Evolutionary conservation across 2,797 vertebrate genomes (phyloP), one percentile per base, ranked within the genome.

Genomic region (Acanthurus lineatus): DNA sequence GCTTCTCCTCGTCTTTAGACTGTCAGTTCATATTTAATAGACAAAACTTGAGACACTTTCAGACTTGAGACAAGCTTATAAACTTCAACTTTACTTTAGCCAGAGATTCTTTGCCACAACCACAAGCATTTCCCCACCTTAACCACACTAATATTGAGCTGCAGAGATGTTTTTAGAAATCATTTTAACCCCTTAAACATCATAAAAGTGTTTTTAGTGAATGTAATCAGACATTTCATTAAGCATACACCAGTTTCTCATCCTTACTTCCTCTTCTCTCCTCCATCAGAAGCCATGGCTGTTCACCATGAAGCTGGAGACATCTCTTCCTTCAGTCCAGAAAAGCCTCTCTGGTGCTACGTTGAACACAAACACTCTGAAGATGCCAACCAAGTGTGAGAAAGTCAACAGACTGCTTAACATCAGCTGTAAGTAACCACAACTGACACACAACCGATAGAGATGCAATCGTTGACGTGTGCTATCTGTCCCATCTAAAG

Each of bases 351-450:
- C 51, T 47, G 86, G 87, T 82, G 87, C 84, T 76, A 82, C 85
- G 60, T 64, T 82, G 88, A 90, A 87, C 80, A 73, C 74, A 67
- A 65, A 53, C 82, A 60, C 82, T 40, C 74, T 62, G 71, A 90
- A 87, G 85, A 84, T 93, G 91, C 83, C 88, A 84, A 71, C 80
- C 73, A 57, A 90, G 83, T 86, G 88, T 42, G 32, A 82, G 80
- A 72, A 82, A 79, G 69, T 90, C 78, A 65, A 53, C 76, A 72
- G 82, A 90, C 87, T 64, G 80, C 69, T 76, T 89, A 87, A 90
- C 84, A 63, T 81, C 88, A 56, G 52, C 86, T 74, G 91, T 92
- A 86, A 94, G 92, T 93, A 87, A 73, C 9, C 3, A 56, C 58
- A 17, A 25, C 25, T 25, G 25, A 25, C 25, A 25, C 25, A 25